Percentiles rank a stretch among this genome's conserved stretches.
These are phyloP conservation scores for Drosophila anomelani DNA, from an alignment of 2,888 invertebrate genomes.

Conservation along the genomic window DNA sequence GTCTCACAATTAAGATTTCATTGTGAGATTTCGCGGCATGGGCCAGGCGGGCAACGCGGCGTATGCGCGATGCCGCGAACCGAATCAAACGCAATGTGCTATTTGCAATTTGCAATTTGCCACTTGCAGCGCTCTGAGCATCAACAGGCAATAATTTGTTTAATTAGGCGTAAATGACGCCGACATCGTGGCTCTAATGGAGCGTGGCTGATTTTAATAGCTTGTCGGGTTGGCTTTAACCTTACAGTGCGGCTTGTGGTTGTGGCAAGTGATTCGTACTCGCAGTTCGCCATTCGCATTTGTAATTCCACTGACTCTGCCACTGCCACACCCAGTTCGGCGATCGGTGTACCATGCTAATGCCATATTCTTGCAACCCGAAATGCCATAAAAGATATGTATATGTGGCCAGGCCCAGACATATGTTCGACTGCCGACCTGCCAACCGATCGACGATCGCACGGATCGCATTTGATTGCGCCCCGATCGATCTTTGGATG, in stretches of 20 bases:
- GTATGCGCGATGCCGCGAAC: conserved; percentile 53
- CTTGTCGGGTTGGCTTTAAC: conserved; percentile 67
- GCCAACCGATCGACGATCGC: conserved; percentile 57
- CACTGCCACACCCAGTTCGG: conserved; percentile 59
- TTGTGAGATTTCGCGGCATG: conserved; percentile 72
- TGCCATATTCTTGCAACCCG: conserved; percentile 58
- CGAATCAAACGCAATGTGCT: conserved; percentile 33
- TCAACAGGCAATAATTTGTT: conserved; percentile 76
- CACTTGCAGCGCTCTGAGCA: conserved; percentile 57
- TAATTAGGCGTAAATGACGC: conserved; percentile 79
- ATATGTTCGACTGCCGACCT: conserved; percentile 43
- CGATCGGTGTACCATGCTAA: conserved; percentile 34
- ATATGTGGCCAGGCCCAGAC: conserved; percentile 25
- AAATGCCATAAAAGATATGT: conserved; percentile 57
- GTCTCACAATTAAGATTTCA: conserved; percentile 76
- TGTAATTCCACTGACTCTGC: conserved; percentile 16
- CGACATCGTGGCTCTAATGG: conserved; percentile 68
- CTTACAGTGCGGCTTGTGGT: conserved; percentile 57
- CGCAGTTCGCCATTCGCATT: conserved; percentile 47
- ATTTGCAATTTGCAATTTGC: conserved; percentile 33
- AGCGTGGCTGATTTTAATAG: conserved; percentile 75
- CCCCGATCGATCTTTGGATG: conserved; percentile 50
- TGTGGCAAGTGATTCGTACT: conserved; percentile 69
- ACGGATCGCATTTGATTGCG: conserved; percentile 62
- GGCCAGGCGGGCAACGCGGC: conserved; percentile 54